Conservation (phyloP, 2,113 vertebrate species). For the Hippocampus comes region DNA sequence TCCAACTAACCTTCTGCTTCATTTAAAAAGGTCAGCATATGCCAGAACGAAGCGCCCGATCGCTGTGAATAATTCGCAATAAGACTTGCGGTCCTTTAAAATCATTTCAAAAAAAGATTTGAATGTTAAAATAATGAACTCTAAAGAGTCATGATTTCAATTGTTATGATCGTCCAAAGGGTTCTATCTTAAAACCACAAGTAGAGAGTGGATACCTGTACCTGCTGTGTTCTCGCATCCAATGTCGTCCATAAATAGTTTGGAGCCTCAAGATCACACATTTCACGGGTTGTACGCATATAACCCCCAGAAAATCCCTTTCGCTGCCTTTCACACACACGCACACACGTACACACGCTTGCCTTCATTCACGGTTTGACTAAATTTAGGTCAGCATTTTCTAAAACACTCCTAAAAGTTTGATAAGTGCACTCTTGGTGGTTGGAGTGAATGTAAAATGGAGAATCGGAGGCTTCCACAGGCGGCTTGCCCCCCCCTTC, state of each 20-base stretch:
- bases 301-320: conserved; percentile 32
- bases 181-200: conserved; percentile 16
- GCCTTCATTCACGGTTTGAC: conserved; percentile 27
- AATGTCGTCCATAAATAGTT: conserved; percentile 35
- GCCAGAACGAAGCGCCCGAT: no score
- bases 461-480: conserved; percentile 45
- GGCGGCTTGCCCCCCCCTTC: neutral
- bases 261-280: conserved; percentile 33
- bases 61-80: no score
- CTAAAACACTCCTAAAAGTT: conserved; percentile 53
- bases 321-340: conserved; percentile 17
- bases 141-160: neutral
- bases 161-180: neutral
- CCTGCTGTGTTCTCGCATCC: conserved; percentile 14
- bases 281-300: conserved; percentile 22
- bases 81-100: neutral
- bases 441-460: conserved; percentile 56
- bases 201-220: conserved; percentile 10
- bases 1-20: no score
- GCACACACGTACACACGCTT: conserved; percentile 8
- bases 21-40: no score
- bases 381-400: conserved; percentile 65
- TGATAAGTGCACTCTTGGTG: conserved; percentile 64
- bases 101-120: neutral
- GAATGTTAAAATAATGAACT: neutral